Evolutionary conservation across 2,113 vertebrate species (phyloP).

Genomic region (Pampusana beccarii): DNA sequence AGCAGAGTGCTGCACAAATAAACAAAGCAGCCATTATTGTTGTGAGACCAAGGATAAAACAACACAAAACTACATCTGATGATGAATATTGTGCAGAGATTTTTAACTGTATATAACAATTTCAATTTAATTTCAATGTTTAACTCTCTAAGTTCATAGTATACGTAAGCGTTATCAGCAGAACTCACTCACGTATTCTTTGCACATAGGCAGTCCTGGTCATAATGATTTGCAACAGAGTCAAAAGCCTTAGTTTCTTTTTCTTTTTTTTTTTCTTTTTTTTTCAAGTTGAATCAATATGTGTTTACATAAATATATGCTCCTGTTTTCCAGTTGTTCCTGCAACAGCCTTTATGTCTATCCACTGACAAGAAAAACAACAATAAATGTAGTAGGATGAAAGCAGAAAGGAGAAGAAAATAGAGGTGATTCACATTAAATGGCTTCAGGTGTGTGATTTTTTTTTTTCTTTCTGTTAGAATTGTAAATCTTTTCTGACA

Average conservation of each 20-base stretch:
- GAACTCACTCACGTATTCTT: neutral
- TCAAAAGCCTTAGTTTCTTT: constrained; percentile 58
- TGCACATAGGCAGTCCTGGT: constrained; percentile 26
- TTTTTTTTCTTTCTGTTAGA: constrained; percentile 4
- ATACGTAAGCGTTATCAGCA: neutral
- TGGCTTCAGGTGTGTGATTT: neutral
- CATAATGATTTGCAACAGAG: constrained; percentile 63
- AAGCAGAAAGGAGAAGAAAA: constrained; percentile 42
- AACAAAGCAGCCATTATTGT: neutral
- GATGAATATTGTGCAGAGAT: neutral
- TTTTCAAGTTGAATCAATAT: constrained; percentile 70
- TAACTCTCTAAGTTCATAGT: neutral
- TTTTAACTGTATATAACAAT: neutral
- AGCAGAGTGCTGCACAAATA: constrained; percentile 3
- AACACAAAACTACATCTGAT: neutral
- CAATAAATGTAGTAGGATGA: constrained; percentile 21
- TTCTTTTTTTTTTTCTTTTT: neutral
- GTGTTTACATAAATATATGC: constrained; percentile 76
- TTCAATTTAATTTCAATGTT: constrained; percentile 30
- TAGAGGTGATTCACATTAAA: constrained; percentile 33
- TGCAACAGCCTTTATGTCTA: constrained; percentile 46
- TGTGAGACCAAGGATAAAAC: neutral
- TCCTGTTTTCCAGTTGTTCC: constrained; percentile 69
- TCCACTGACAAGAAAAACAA: constrained; percentile 21
- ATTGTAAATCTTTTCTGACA: neutral